Conservation (phyloP, 2,113 vertebrate genomes). For the Semnopithecus entellus region DNA sequence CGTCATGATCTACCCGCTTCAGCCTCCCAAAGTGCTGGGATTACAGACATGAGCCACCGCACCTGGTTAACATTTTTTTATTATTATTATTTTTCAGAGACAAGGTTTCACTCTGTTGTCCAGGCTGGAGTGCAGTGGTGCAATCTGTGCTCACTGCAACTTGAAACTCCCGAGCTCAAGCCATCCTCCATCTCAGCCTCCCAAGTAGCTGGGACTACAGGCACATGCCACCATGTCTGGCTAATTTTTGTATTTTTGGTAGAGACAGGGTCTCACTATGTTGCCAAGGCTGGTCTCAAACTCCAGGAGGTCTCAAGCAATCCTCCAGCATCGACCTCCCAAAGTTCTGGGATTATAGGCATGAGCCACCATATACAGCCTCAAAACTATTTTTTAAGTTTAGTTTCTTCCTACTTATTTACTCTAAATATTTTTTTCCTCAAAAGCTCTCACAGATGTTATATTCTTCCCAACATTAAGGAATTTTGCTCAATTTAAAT, state of each 20-base stretch:
- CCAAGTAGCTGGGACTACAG: not conserved
- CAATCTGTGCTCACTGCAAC: not conserved
- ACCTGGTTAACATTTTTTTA: no score
- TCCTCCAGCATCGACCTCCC: not conserved
- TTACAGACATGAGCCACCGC: no score
- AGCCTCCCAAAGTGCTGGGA: no score
- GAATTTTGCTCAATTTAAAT: not conserved
- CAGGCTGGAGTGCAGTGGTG: not conserved
- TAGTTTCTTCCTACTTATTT: not conserved
- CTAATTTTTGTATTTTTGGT: not conserved
- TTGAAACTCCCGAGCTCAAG: not conserved
- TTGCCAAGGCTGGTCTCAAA: not conserved
- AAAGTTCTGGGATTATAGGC: not conserved
- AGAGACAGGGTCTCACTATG: not conserved
- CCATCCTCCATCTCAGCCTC: not conserved
- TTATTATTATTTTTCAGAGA: not conserved
- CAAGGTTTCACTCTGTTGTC: not conserved
- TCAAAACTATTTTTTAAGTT: not conserved
- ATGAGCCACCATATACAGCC: not conserved
- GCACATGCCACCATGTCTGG: not conserved
- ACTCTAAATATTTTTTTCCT: not conserved
- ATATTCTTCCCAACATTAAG: not conserved
- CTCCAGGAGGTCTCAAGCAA: not conserved
- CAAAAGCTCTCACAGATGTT: not conserved
- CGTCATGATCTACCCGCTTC: no score